Evolutionary conservation across 1,140 invertebrate genomes (phyloP).

Genomic region (Drosophila equinoxialis): DNA sequence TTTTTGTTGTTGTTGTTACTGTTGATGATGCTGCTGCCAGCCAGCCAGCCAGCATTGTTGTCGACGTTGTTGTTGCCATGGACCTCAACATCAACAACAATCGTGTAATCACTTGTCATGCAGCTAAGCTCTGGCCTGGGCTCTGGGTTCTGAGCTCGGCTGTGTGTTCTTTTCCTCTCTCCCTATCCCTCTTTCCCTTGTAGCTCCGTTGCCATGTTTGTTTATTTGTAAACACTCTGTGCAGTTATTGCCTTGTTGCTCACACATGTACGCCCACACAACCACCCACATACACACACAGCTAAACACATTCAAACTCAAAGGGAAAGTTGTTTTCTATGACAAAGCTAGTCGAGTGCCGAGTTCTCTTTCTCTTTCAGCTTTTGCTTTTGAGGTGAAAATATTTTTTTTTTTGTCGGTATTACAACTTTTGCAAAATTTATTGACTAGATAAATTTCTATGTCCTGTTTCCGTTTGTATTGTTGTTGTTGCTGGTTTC

Average conservation of each 20-base stretch:
- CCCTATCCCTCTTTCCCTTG: neutral
- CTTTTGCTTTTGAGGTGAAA: conserved; percentile 28
- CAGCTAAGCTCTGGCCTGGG: conserved; percentile 54
- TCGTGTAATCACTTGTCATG: conserved; percentile 74
- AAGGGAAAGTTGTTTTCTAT: conserved; percentile 1
- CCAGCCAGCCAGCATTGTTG: conserved; percentile 5
- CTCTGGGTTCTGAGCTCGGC: conserved; percentile 6
- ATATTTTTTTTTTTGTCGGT: conserved; percentile 24
- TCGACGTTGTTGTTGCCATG: conserved; percentile 31
- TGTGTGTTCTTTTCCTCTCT: neutral
- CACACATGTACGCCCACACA: conserved; percentile 16
- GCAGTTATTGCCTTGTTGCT: conserved; percentile 45
- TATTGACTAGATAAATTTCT: conserved; percentile 67
- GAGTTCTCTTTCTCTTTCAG: conserved; percentile 8
- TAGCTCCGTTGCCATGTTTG: conserved; percentile 19
- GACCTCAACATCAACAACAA: conserved; percentile 43
- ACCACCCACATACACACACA: neutral
- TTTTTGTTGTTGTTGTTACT: conserved; percentile 8
- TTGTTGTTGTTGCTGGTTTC: neutral
- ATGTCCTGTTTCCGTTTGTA: conserved; percentile 18
- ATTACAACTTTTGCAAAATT: conserved; percentile 60
- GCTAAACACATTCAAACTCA: neutral
- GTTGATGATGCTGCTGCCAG: conserved; percentile 25
- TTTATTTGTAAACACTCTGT: conserved; percentile 72
- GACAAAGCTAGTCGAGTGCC: conserved; percentile 9